phyloP scores from a whole-genome alignment of 2,888 invertebrate genomes.

The Netelia melanura region DNA sequence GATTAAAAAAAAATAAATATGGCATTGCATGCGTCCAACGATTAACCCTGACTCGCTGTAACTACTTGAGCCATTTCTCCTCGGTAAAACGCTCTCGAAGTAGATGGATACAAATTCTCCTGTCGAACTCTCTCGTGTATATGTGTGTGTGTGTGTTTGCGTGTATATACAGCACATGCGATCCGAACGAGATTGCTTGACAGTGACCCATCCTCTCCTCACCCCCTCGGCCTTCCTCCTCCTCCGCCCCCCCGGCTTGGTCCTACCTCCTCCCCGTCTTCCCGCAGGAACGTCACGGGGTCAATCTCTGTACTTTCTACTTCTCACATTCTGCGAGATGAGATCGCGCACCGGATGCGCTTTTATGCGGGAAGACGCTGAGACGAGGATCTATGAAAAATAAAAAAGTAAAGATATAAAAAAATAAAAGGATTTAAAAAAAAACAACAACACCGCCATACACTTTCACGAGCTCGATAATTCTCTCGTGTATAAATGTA shows the following conservation, averaged over 20 bases:
- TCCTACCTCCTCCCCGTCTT: neutral
- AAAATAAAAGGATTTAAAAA: conserved; percentile 27
- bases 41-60: conserved; percentile 48
- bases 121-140: conserved; percentile 38
- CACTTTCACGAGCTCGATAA: conserved; percentile 69
- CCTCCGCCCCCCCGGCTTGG: neutral
- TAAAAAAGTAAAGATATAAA: neutral
- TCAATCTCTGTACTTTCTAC: conserved; percentile 81
- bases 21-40: conserved; percentile 35
- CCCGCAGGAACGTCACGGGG: conserved; percentile 66
- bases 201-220: conserved; percentile 72
- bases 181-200: conserved; percentile 68
- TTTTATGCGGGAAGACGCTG: conserved; percentile 49
- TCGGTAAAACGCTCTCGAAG: neutral
- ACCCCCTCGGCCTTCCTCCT: neutral
- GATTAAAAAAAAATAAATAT: conserved; percentile 14
- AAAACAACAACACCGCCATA: conserved; percentile 22
- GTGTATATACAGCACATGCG: conserved; percentile 21
- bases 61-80: conserved; percentile 32
- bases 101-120: conserved; percentile 20
- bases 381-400: neutral
- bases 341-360: conserved; percentile 62
- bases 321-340: conserved; percentile 76
- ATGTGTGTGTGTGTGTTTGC: neutral
- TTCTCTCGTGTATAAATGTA: conserved; percentile 35